A percentile compares a stretch with the other conserved stretches of the same genome.
phyloP scores from a whole-genome alignment of 1,140 invertebrate species.

The Magallana ariakensis region DNA sequence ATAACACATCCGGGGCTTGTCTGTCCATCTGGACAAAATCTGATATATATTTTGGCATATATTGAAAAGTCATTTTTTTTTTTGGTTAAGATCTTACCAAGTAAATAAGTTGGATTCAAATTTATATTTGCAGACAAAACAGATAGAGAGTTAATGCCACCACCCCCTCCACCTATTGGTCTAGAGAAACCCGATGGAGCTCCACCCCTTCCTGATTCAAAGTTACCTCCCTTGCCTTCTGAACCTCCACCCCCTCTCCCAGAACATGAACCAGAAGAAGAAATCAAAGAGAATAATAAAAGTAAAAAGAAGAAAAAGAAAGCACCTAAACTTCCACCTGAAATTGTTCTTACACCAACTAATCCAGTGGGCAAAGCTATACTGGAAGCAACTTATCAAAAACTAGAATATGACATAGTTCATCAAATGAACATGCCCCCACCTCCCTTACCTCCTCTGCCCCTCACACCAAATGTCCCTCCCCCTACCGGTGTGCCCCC shows the following conservation, averaged over 20 bases:
- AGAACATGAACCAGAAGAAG: conserved; percentile 55
- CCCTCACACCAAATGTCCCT: conserved; percentile 26
- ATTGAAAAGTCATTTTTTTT: no score
- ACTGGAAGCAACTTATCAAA: conserved; percentile 48
- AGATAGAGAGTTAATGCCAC: conserved; percentile 44
- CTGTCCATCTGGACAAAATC: no score
- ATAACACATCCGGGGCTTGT: no score
- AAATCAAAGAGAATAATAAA: conserved; percentile 48
- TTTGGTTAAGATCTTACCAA: no score
- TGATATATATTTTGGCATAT: no score
- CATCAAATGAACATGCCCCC: conserved; percentile 48
- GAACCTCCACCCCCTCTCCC: conserved; percentile 55
- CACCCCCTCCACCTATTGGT: conserved; percentile 41
- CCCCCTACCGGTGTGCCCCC: conserved; percentile 33
- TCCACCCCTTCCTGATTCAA: conserved; percentile 42
- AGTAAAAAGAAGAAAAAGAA: conserved; percentile 55
- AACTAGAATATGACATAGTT: conserved; percentile 41
- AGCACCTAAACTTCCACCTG: conserved; percentile 43
- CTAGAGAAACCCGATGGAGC: neutral
- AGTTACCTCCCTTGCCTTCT: conserved; percentile 49
- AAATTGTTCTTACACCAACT: conserved; percentile 47
- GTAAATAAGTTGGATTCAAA: neutral
- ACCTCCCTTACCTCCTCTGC: conserved; percentile 45
- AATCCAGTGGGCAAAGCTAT: conserved; percentile 53
- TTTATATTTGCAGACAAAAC: conserved; percentile 7